Base-by-base conservation (phyloP, 2,797 vertebrate species). In the Cossypha polioptera region DNA sequence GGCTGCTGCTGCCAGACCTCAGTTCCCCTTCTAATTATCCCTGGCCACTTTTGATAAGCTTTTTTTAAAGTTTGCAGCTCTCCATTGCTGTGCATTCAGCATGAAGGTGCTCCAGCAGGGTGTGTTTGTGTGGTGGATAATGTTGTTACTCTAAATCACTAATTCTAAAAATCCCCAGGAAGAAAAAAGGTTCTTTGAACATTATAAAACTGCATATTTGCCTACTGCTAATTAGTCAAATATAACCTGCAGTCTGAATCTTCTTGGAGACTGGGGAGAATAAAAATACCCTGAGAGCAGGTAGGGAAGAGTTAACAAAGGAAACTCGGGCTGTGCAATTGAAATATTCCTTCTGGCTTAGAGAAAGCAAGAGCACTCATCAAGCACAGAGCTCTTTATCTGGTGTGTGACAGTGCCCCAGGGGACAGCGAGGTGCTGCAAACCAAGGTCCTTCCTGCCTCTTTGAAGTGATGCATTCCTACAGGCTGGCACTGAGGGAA, bases 291-390 rank as follows among this genome's bases (percentile, higher is more conserved):
- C 57, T 66, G 78, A 62, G 74, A 91, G 67, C 36, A 74, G 65
- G 22, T 47, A 16, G 57, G 68, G 50, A 95, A 94, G 91, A 72
- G 85, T 95, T 96, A 95, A 94, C 21, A 47, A 86, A 73, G 13
- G 58, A 55, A 85, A 89, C 31, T 13, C 9, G 2, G 51, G 36
- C 75, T 91, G 53, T 45, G 78, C 79, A 87, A 92, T 22, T 42
- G 74, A 72, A 91, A 82, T 79, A 69, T 67, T 86, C 50, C 79
- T 74, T 59, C 75, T 85, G 61, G 72, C 72, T 87, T 1, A 0
- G 55, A 51, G 88, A 29, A 76, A 66, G 86, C 35, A 53, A 33
- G 77, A 84, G 58, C 4, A 2, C 89, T 96, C 87, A 66, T 69
- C 84, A 63, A 62, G 81, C 73, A 90, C 24, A 16, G 54, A 79